Evolutionary conservation across 2,888 invertebrate genomes (phyloP), one percentile per base, ranked within the genome.

Genomic region (Steinernema hermaphroditum): DNA sequence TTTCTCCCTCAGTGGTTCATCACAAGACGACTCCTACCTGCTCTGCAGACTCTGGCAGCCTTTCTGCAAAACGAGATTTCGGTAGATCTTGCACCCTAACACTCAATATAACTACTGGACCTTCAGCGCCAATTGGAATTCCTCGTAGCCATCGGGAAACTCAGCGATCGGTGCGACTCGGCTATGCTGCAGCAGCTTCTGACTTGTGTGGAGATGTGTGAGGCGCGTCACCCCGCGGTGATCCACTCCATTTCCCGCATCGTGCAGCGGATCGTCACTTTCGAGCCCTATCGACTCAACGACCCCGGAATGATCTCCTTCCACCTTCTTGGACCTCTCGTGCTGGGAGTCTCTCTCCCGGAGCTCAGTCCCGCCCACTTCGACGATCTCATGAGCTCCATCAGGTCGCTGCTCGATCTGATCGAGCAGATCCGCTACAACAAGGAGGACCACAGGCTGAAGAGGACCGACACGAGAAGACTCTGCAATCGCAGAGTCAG

Each of bases 391-490:
- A 78, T 85, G 77, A 80, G 80, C 68, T 80, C 80, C 14, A 78
- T 82, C 16, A 72, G 85, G 27, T 83, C 86, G 50, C 78, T 85
- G 9, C 74, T 85, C 43, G 85, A 85, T 72, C 78, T 85, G 37
- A 79, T 85, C 22, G 85, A 85, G 71, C 85, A 85, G 72, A 75
- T 85, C 22, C 74, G 85, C 24, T 85, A 85, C 69, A 83, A 85
- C 37, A 77, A 77, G 27, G 85, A 85, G 37, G 84, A 83, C 68
- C 75, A 22, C 73, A 75, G 27, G 72, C 68, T 24, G 74, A 80
- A 37, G 79, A 79, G 24, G 72, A 75, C 32, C 74, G 77, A 46
- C 49, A 70, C 44, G 1, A 79, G 78, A 34, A 74, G 85, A 27
- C 77, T 85, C 50, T 83, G 83, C 44, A 82, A 78, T 49, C 81